Percentiles rank a stretch among this genome's conserved stretches.
Evolutionary conservation across 2,797 vertebrate species (phyloP).

Genomic region (Enteromius anoplus): DNA sequence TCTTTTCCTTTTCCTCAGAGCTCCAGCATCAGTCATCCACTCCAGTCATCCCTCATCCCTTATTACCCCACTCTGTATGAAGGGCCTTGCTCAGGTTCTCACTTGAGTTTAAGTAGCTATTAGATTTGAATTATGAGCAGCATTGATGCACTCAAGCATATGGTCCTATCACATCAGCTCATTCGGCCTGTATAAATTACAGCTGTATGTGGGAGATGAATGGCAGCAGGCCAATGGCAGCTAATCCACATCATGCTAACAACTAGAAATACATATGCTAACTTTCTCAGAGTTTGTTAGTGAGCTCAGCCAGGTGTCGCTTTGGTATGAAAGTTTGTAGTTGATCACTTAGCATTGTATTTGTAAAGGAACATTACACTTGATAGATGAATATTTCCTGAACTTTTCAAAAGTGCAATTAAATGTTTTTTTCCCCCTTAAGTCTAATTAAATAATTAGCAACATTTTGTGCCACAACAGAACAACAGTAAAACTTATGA

Average conservation of each 20-base stretch:
- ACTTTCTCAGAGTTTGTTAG: conserved; percentile 14
- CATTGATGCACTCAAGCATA: conserved; percentile 55
- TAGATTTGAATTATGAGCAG: conserved; percentile 65
- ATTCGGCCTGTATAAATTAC: conserved; percentile 57
- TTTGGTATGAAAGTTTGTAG: not conserved
- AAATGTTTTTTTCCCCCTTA: not conserved
- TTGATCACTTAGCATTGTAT: conserved; percentile 15
- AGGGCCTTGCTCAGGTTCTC: conserved; percentile 40
- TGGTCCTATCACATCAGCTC: conserved; percentile 55
- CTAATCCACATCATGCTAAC: conserved; percentile 33
- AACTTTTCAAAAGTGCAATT: not conserved
- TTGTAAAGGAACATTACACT: not conserved
- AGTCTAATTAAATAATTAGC: not conserved
- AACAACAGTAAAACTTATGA: not conserved
- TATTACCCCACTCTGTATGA: conserved; percentile 61
- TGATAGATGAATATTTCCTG: not conserved
- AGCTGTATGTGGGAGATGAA: conserved; percentile 56
- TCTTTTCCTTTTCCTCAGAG: conserved; percentile 13
- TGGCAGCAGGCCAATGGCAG: conserved; percentile 47
- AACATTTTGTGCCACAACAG: not conserved
- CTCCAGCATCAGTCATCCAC: conserved; percentile 53
- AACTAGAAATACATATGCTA: conserved; percentile 22
- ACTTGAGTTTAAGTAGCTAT: conserved; percentile 61
- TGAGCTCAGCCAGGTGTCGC: not conserved
- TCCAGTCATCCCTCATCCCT: conserved; percentile 54